Percentiles rank a stretch among this genome's conserved stretches.
Evolutionary conservation across 2,113 vertebrate species (phyloP).

Genomic region (Seriola rivoliana): DNA sequence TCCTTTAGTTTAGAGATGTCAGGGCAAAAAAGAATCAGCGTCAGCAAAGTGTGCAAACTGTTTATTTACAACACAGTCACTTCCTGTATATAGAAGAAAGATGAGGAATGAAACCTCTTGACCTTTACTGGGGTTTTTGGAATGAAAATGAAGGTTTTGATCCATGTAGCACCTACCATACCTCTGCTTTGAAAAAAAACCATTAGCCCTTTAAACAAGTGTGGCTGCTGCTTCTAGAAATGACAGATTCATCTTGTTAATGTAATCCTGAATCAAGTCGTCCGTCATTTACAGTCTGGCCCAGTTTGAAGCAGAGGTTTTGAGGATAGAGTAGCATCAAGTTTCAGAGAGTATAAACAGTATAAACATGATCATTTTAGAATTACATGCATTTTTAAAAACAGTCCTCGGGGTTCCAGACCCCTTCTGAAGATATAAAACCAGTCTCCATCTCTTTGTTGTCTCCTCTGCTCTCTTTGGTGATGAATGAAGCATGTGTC

Average conservation of each 20-base stretch:
- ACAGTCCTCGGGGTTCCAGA: constrained; percentile 58
- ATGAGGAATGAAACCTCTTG: not conserved
- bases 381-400: constrained; percentile 32
- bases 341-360: constrained; percentile 33
- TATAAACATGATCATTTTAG: constrained; percentile 33
- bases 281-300: not conserved
- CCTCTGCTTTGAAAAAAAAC: not conserved
- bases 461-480: not conserved
- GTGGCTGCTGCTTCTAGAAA: not conserved
- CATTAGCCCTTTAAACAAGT: not conserved
- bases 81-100: not conserved
- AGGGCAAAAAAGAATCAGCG: not conserved
- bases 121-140: not conserved
- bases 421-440: constrained; percentile 17
- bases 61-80: constrained; percentile 66
- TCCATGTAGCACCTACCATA: constrained; percentile 6
- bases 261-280: not conserved
- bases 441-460: not conserved
- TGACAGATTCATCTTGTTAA: not conserved
- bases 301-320: not conserved
- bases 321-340: not conserved
- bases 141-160: constrained; percentile 1
- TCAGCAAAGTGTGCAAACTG: not conserved
- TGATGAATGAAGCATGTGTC: not conserved
- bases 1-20: not conserved